Evolutionary conservation across 2,797 vertebrate species (phyloP).

Genomic region (Psittacula echo): DNA sequence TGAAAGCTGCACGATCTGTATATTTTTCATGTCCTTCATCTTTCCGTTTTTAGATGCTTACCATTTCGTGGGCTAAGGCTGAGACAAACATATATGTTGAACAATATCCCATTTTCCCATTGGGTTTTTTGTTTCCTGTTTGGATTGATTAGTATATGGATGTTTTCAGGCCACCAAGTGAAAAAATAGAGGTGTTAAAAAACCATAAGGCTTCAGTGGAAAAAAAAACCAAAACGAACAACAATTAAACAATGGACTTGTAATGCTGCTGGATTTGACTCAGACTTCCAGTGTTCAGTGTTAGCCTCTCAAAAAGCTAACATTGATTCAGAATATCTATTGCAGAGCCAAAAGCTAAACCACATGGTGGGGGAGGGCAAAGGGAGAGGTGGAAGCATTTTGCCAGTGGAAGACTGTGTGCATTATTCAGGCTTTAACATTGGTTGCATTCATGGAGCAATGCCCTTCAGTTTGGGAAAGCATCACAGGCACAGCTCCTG

Average conservation of each 20-base stretch:
- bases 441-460: slow-evolving; percentile 69
- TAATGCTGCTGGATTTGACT: not conserved
- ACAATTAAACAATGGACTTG: slow-evolving; percentile 20
- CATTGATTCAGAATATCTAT: slow-evolving; percentile 47
- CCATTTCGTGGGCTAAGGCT: not conserved
- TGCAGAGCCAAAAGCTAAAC: slow-evolving; percentile 66
- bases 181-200: not conserved
- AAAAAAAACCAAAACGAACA: not conserved
- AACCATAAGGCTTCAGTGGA: not conserved
- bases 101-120: not conserved
- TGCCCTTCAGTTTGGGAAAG: slow-evolving; percentile 62
- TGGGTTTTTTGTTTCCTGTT: not conserved
- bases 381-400: slow-evolving; percentile 25
- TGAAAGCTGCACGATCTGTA: not conserved
- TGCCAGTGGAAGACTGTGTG: slow-evolving; percentile 67
- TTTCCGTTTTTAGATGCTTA: not conserved
- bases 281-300: slow-evolving; percentile 17
- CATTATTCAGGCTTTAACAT: slow-evolving; percentile 71
- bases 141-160: not conserved
- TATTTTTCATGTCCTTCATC: not conserved
- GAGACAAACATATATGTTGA: not conserved
- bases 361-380: slow-evolving; percentile 28
- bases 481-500: slow-evolving; percentile 57
- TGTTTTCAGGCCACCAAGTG: fast-evolving
- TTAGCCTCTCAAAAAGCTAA: slow-evolving; percentile 54